Base-by-base conservation (phyloP, 2,888 invertebrate species). In the Andrena praecox region DNA sequence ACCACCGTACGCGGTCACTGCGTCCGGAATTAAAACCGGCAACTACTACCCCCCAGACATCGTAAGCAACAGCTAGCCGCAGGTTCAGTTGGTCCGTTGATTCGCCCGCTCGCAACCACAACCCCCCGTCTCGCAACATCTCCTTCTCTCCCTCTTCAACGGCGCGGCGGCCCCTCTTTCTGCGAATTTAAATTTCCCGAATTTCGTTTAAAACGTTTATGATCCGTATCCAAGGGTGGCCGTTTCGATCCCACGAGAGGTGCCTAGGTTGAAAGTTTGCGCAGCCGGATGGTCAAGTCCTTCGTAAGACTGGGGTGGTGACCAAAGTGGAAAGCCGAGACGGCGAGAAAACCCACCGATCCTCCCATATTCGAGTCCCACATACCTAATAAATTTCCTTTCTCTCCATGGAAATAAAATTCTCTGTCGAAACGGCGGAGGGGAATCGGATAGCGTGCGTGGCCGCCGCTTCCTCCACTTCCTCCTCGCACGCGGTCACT, bases 141-240 rank as follows among this genome's bases (percentile, higher is more conserved):
- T 8, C 48, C 20, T n/a, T 42, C 59, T 24, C 24, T 48, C 16
- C 54, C n/a, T 35, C 12, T 27, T 33, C 12, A 27, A 60, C 24
- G 8, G 8, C 2, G 42, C 69, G 50, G 1, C n/a, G 0, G n/a
- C 42, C 69, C 63, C 82, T 64, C 64, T 82, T 69, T 33, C 78
- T 60, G 52, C 74, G 91, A 90, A 92, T 92, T 91, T 86, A 90
- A 89, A 91, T 90, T 93, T 91, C 91, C 90, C 84, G 90, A 90
- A 91, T 93, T 92, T 93, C 92, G 91, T 93, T 93, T 93, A 93
- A 93, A 93, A 91, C 90, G 91, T 93, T 93, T 93, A 93, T 93
- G 93, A 93, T 91, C 90, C 93, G 93, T 93, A 87, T 92, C 93
- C 91, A 89, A 91, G 91, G 92, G 91, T 88, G 66, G 66, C 31